Evolutionary conservation across 1,140 invertebrate species (phyloP).

Genomic region (Caerostris extrusa): DNA sequence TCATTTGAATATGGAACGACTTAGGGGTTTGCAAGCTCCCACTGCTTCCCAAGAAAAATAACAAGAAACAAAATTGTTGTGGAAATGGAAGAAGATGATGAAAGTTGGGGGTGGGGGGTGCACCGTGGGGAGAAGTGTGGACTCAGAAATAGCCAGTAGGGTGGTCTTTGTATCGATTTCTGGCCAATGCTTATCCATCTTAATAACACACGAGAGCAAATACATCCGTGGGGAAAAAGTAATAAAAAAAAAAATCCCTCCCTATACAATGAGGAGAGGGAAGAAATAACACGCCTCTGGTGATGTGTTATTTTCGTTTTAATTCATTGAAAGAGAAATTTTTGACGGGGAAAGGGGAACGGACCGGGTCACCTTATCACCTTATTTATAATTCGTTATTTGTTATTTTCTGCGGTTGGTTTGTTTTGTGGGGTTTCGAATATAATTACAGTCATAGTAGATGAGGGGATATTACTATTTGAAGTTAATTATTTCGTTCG

Average conservation of each 20-base stretch:
- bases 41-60: neutral
- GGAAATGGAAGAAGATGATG: constrained; percentile 41
- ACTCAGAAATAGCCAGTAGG: neutral
- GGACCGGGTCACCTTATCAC: neutral
- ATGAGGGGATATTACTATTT: neutral
- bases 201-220: constrained; percentile 52
- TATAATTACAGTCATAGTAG: neutral
- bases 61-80: constrained; percentile 45
- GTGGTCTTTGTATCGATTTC: constrained; percentile 48
- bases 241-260: neutral
- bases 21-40: neutral
- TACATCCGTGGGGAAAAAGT: neutral
- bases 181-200: constrained; percentile 44
- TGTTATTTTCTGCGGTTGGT: neutral
- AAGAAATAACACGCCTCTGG: constrained; percentile 40
- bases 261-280: constrained; percentile 30
- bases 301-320: constrained; percentile 36
- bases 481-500: neutral
- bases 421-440: neutral
- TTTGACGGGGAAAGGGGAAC: neutral
- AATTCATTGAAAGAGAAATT: neutral
- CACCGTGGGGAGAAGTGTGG: neutral
- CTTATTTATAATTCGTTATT: neutral
- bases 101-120: neutral
- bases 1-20: constrained; percentile 50